Percentiles rank a stretch among this genome's conserved stretches.
Conservation (phyloP, 2,888 invertebrate genomes). For the Steromphala cineraria region DNA sequence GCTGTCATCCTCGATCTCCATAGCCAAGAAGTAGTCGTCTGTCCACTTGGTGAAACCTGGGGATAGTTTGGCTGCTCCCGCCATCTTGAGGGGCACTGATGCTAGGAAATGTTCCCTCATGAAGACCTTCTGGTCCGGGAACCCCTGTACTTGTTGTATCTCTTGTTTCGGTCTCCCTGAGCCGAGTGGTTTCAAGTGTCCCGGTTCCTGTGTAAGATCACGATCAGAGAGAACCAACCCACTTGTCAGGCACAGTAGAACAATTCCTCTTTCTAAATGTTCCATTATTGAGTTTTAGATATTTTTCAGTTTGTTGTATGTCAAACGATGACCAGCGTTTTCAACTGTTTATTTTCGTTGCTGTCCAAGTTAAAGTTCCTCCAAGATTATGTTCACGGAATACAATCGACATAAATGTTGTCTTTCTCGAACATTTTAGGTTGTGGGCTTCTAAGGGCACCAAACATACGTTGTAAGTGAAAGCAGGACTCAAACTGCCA, state of each 20-base stretch:
- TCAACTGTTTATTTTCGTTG: too few relatives aligned
- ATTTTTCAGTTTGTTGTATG: too few relatives aligned
- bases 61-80: conserved; percentile 60
- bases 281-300: too few relatives aligned
- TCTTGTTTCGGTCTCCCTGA: conserved; percentile 49
- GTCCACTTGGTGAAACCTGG: conserved; percentile 67
- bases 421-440: too few relatives aligned
- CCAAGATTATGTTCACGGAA: too few relatives aligned
- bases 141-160: conserved; percentile 58
- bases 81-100: conserved; percentile 65
- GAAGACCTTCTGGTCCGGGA: conserved; percentile 61
- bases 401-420: too few relatives aligned
- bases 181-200: conserved; percentile 69
- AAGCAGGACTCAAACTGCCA: too few relatives aligned
- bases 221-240: background rate
- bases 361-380: too few relatives aligned
- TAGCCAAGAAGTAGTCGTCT: conserved; percentile 67
- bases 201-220: conserved; percentile 49
- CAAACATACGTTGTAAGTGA: too few relatives aligned
- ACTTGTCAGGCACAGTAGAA: background rate
- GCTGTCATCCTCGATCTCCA: conserved; percentile 51
- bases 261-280: too few relatives aligned
- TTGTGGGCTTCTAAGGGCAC: too few relatives aligned
- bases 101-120: conserved; percentile 60
- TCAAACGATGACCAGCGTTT: too few relatives aligned